phyloP scores from a whole-genome alignment of 2,113 vertebrate species.

The Passer domesticus region DNA sequence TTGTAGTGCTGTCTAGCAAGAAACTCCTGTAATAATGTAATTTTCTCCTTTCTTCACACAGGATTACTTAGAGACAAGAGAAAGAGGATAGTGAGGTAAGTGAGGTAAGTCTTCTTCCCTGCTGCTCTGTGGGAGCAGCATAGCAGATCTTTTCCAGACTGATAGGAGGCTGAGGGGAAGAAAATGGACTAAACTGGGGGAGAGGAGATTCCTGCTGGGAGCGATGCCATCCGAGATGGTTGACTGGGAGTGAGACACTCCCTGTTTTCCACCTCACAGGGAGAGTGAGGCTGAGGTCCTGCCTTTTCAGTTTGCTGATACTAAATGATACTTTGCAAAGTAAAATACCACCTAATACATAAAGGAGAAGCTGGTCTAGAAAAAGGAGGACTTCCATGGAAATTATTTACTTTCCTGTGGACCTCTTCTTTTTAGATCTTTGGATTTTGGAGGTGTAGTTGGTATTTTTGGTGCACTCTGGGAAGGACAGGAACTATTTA shows the following conservation, averaged over 20 bases:
- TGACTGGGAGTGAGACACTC: background rate
- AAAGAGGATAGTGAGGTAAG: background rate
- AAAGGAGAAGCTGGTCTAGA: background rate
- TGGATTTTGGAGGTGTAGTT: background rate
- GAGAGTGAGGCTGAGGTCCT: background rate
- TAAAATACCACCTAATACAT: background rate
- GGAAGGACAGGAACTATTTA: background rate
- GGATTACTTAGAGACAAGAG: background rate
- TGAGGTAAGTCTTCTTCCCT: background rate
- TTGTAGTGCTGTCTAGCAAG: background rate
- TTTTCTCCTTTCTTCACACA: background rate
- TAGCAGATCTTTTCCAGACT: background rate
- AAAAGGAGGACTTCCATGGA: background rate
- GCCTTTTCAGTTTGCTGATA: background rate
- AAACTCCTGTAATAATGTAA: background rate
- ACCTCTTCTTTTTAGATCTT: background rate
- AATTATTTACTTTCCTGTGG: background rate
- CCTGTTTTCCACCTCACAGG: background rate
- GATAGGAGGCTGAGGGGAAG: background rate
- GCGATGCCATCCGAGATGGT: rapidly evolving
- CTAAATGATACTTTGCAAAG: background rate
- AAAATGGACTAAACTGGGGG: background rate
- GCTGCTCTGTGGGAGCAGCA: background rate
- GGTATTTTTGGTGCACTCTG: background rate
- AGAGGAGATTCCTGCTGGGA: background rate